Evolutionary conservation across 2,888 invertebrate species (phyloP), one percentile per base, ranked within the genome.

Genomic region (Pollenia angustigena): DNA sequence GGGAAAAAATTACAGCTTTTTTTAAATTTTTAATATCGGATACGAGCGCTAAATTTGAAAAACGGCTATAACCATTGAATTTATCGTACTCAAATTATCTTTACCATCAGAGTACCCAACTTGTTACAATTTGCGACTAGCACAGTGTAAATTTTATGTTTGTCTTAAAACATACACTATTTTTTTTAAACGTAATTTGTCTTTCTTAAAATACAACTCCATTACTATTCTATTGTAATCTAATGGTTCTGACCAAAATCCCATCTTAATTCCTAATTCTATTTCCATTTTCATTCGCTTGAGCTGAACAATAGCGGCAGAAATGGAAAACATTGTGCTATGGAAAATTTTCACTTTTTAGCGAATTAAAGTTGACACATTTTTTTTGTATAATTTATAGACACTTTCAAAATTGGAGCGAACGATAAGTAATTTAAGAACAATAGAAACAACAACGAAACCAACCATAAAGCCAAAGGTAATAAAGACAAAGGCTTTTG

Each of bases 191-290:
- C n/a, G 6, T 32, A 32, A 32, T 23, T 23, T 32, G 6, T 32
- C 6, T 32, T 32, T 32, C 0, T 6, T 32, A 6, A 6, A 32
- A 32, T 32, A 32, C 32, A 14, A 18, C 14, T 12, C 4, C n/a
- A 50, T n/a, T 68, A 52, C 52, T 10, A 14, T 50, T 8, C 44
- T n/a, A 44, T 69, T 50, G 50, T 32, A 32, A 11, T 52, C 56
- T 52, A 64, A 52, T 40, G 72, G 64, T 74, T 72, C 66, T 64
- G 18, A 74, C 23, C 66, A 48, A n/a, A 81, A 74, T 74, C 46
- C 56, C 56, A 56, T 32, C 44, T 64, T 56, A 71, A 83, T 18
- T 64, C 4, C 10, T 69, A 50, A 64, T 76, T 76, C 14, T n/a
- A 18, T 71, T 80, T 4, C n/a, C 69, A 23, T 60, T 60, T 60